Conservation (phyloP, 2,888 invertebrate species). For the Phyllotreta striolata region DNA sequence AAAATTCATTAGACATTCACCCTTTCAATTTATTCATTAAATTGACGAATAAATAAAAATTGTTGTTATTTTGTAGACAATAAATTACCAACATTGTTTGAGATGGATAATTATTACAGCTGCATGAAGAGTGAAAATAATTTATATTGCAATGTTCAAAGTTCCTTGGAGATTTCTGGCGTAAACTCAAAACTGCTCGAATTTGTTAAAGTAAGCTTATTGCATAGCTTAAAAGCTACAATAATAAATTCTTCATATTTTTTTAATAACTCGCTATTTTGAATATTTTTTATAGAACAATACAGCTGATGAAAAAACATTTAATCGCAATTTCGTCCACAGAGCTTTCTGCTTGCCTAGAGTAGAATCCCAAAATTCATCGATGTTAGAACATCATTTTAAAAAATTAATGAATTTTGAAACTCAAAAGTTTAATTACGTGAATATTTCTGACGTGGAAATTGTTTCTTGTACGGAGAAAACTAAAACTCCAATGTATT, state of each 20-base stretch:
- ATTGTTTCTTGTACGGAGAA: slow-evolving; percentile 16
- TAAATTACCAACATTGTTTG: slow-evolving; percentile 23
- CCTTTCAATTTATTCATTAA: no score
- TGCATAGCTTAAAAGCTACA: neutral
- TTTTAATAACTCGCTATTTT: neutral
- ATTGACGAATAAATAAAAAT: no score
- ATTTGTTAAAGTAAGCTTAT: slow-evolving; percentile 11
- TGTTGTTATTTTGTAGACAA: no score
- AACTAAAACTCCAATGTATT: neutral
- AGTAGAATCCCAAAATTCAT: neutral
- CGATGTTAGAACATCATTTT: slow-evolving; percentile 1
- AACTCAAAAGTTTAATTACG: neutral
- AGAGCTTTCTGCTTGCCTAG: slow-evolving; percentile 6
- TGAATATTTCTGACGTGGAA: slow-evolving; percentile 3
- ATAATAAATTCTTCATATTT: neutral
- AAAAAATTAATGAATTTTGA: neutral
- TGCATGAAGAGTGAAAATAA: slow-evolving; percentile 22
- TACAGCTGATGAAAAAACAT: neutral
- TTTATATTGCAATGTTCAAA: slow-evolving; percentile 27
- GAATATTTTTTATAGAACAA: slow-evolving; percentile 11
- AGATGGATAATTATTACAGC: slow-evolving; percentile 26
- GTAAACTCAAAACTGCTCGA: slow-evolving; percentile 2
- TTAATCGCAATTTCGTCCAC: slow-evolving; percentile 4
- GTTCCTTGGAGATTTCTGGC: neutral
- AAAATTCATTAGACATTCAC: no score